These are phyloP conservation scores for Aricia artaxerxes DNA, from an alignment of 2,888 invertebrate species.

Conservation along the genomic window DNA sequence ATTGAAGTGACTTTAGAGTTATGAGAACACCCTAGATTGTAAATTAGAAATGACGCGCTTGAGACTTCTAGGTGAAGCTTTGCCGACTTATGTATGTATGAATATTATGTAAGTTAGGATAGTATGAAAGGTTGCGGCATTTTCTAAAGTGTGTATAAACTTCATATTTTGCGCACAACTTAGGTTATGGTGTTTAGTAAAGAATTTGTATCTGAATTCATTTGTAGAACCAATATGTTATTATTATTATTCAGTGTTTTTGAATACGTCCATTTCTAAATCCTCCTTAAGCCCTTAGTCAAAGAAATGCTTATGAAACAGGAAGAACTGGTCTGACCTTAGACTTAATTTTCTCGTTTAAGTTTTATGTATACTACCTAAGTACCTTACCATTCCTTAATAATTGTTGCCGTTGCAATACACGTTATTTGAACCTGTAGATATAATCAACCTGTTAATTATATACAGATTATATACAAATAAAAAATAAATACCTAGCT, in stretches of 20 bases:
- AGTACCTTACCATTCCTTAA: neutral
- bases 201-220: neutral
- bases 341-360: neutral
- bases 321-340: neutral
- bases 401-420: neutral
- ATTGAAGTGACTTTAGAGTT: too few species aligned
- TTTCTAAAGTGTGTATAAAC: conserved; percentile 14
- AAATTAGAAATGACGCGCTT: conserved; percentile 41
- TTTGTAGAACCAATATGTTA: neutral
- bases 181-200: neutral
- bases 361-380: neutral
- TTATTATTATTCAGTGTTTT: neutral
- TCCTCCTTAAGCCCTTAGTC: neutral
- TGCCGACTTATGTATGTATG: conserved; percentile 33
- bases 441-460: too few species aligned
- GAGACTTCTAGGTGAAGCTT: conserved; percentile 42
- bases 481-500: too few species aligned
- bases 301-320: neutral
- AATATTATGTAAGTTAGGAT: conserved; percentile 22
- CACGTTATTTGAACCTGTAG: neutral
- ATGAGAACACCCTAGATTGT: conserved; percentile 6
- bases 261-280: neutral
- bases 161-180: conserved; percentile 27
- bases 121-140: conserved; percentile 9
- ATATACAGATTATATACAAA: too few species aligned